Percentiles rank a stretch among this genome's conserved stretches.
These are phyloP conservation scores for Chymomyza caudatula DNA, from an alignment of 2,888 invertebrate genomes.

Conservation along the genomic window DNA sequence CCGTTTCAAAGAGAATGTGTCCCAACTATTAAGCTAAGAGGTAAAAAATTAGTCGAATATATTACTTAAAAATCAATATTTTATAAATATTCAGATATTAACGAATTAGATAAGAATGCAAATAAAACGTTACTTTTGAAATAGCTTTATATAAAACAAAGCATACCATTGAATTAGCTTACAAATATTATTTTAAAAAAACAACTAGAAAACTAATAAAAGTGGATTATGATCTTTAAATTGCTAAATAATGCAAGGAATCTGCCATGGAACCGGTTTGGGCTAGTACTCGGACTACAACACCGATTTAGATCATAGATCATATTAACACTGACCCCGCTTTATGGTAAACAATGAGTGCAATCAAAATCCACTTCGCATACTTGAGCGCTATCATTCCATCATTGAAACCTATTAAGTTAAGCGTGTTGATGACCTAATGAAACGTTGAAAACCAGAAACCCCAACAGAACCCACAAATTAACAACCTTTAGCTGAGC, in stretches of 20 bases:
- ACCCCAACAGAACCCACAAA: slow-evolving; percentile 33
- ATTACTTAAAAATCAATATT: too few relatives aligned
- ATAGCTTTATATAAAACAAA: too few relatives aligned
- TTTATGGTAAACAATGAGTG: slow-evolving; percentile 25
- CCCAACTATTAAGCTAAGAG: too few relatives aligned
- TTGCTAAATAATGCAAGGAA: background rate
- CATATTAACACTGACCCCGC: background rate
- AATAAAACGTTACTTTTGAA: too few relatives aligned
- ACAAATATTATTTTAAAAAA: too few relatives aligned
- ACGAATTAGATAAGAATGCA: too few relatives aligned
- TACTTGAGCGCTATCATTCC: slow-evolving; percentile 44
- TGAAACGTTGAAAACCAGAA: background rate
- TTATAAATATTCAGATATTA: too few relatives aligned
- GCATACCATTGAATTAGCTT: background rate
- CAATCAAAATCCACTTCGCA: slow-evolving; percentile 50
- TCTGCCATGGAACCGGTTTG: background rate
- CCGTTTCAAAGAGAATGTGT: too few relatives aligned
- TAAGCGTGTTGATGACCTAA: background rate
- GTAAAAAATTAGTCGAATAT: too few relatives aligned
- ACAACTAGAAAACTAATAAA: too few relatives aligned
- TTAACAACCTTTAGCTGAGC: background rate
- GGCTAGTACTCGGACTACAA: background rate
- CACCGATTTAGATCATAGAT: background rate
- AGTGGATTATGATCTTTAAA: background rate
- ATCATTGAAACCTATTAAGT: background rate